Conservation (phyloP, 2,888 invertebrate genomes). For the Clivina fossor region DNA sequence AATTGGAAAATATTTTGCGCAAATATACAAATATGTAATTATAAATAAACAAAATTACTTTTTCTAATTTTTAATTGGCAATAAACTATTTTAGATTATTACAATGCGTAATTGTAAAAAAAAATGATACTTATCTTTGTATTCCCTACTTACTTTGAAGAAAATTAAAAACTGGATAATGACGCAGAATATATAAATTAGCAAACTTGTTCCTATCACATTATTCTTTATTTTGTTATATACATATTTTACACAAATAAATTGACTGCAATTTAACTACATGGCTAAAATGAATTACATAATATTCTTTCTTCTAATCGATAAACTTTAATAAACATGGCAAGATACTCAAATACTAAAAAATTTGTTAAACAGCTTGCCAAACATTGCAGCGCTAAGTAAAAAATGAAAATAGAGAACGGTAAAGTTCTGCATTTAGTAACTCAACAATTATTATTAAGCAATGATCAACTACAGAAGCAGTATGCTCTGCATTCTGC, state of each 20-base stretch:
- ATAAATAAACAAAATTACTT: too few species aligned
- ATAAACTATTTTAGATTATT: too few species aligned
- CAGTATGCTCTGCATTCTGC: constrained; percentile 16
- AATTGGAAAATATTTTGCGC: too few species aligned
- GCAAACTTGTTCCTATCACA: constrained; percentile 27
- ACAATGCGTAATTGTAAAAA: too few species aligned
- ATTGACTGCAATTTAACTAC: constrained; percentile 30
- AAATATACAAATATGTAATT: too few species aligned
- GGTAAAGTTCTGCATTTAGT: constrained; percentile 16
- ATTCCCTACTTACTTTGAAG: too few species aligned
- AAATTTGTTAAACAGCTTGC: constrained; percentile 26
- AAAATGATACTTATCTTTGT: too few species aligned
- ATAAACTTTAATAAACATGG: constrained; percentile 29
- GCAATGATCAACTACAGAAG: constrained; percentile 22
- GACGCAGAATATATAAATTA: too few species aligned
- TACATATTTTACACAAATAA: constrained; percentile 32
- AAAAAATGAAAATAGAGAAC: constrained; percentile 14
- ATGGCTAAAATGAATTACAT: constrained; percentile 30
- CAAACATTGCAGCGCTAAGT: constrained; percentile 28
- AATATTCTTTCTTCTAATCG: constrained; percentile 18
- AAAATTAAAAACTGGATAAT: too few species aligned
- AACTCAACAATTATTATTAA: constrained; percentile 26
- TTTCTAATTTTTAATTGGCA: too few species aligned
- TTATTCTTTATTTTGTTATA: constrained; percentile 27
- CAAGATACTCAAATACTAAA: constrained; percentile 25